Evolutionary conservation across 2,888 invertebrate genomes (phyloP).

Genomic region (Mamestra brassicae): DNA sequence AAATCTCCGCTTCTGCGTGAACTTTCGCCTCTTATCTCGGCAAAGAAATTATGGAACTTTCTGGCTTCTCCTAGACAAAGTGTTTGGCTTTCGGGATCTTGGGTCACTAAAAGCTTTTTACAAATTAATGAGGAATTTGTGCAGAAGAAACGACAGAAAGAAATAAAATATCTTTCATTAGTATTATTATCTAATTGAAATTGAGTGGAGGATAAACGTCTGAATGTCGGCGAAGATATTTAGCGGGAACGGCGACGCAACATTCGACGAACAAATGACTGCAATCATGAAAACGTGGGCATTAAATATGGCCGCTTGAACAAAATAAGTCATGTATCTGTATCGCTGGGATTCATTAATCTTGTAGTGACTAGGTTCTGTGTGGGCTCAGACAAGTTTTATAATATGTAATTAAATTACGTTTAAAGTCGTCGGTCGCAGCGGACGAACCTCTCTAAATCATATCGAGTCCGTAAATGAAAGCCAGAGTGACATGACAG

Average conservation of each 20-base stretch:
- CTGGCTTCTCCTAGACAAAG: conserved; percentile 90
- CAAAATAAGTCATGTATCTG: conserved; percentile 73
- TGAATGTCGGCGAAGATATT: conserved; percentile 52
- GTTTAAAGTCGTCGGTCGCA: conserved; percentile 76
- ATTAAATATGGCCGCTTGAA: conserved; percentile 66
- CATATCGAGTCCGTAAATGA: conserved; percentile 80
- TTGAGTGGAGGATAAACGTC: conserved; percentile 56
- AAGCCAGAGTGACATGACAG: conserved; percentile 65
- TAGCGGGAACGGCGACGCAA: conserved; percentile 46
- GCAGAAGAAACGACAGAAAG: conserved; percentile 71
- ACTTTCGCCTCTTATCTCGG: conserved; percentile 91
- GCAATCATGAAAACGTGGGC: conserved; percentile 65
- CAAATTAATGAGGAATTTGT: conserved; percentile 83
- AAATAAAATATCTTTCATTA: conserved; percentile 63
- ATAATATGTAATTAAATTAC: conserved; percentile 87
- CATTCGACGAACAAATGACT: conserved; percentile 56
- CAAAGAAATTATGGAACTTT: conserved; percentile 91
- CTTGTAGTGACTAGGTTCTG: conserved; percentile 85
- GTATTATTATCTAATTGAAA: conserved; percentile 62
- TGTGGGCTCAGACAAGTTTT: conserved; percentile 87
- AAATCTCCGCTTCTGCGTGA: conserved; percentile 91
- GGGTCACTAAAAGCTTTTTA: conserved; percentile 87
- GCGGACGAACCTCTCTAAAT: conserved; percentile 83
- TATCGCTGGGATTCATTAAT: conserved; percentile 83
- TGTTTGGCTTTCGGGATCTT: conserved; percentile 88